Conservation (phyloP, 2,797 vertebrate genomes). For the Hyperoplus lanceolatus region DNA sequence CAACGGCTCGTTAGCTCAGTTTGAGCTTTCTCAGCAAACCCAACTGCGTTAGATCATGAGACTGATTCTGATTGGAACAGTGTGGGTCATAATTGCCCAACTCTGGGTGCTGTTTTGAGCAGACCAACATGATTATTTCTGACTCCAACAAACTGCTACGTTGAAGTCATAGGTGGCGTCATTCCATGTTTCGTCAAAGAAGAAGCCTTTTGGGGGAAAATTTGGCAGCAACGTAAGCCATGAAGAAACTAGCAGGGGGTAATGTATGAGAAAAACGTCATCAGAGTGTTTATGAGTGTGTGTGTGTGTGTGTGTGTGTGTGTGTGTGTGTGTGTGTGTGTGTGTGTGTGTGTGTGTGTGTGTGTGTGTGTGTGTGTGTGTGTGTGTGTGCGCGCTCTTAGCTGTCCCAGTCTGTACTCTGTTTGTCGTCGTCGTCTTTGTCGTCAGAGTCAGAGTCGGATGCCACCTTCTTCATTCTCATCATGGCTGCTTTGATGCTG, state of each 20-base stretch:
- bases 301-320: neutral
- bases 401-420: constrained; percentile 89
- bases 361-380: too few relatives aligned
- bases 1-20: neutral
- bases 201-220: constrained; percentile 23
- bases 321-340: neutral
- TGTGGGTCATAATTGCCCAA: constrained; percentile 13
- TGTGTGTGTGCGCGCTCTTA: constrained; percentile 66
- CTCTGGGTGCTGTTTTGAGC: constrained; percentile 22
- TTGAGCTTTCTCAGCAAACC: constrained; percentile 28
- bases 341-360: constrained; percentile 13
- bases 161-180: constrained; percentile 32
- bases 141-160: constrained; percentile 7
- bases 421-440: constrained; percentile 80
- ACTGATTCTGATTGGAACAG: constrained; percentile 17
- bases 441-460: constrained; percentile 92
- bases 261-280: constrained; percentile 12
- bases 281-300: neutral
- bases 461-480: constrained; percentile 95
- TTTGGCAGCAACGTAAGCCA: constrained; percentile 43
- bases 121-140: constrained; percentile 18
- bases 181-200: constrained; percentile 29
- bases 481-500: constrained; percentile 94
- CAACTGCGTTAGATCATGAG: constrained; percentile 15
- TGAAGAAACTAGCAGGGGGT: constrained; percentile 9